phyloP scores from a whole-genome alignment of 2,797 vertebrate species.

The Pangasius sanitwongsei region DNA sequence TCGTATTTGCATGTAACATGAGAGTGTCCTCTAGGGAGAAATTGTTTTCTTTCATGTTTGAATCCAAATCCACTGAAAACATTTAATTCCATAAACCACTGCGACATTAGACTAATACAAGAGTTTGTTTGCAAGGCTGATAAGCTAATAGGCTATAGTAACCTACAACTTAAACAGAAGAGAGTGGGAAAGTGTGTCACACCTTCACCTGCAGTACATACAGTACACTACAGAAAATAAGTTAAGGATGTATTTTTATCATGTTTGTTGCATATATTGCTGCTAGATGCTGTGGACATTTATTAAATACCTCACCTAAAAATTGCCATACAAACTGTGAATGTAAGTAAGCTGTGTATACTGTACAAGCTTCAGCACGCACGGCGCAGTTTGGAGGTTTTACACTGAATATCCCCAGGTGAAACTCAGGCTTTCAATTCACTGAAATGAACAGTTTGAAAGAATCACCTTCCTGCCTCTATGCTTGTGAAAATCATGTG shows the following conservation, averaged over 20 bases:
- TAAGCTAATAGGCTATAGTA: too few species aligned
- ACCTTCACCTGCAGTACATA: background rate
- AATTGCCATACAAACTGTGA: background rate
- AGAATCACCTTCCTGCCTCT: background rate
- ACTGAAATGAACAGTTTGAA: background rate
- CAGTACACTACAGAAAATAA: too few species aligned
- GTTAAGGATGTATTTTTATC: background rate
- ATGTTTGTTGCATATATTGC: background rate
- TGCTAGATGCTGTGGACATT: background rate
- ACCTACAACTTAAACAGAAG: too few species aligned
- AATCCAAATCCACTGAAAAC: background rate
- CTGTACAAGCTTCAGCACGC: background rate
- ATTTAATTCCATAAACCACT: background rate
- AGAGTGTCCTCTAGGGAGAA: background rate
- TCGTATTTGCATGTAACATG: background rate
- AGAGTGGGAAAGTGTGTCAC: background rate
- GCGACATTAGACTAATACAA: background rate
- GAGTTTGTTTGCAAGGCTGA: too few species aligned
- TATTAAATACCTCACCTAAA: background rate
- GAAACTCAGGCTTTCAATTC: background rate
- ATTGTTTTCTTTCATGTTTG: background rate
- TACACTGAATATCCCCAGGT: background rate
- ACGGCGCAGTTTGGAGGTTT: background rate
- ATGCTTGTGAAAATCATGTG: background rate
- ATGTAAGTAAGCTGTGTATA: background rate